phyloP scores from a whole-genome alignment of 1,140 invertebrate species.

The Aporrectodea caliginosa region DNA sequence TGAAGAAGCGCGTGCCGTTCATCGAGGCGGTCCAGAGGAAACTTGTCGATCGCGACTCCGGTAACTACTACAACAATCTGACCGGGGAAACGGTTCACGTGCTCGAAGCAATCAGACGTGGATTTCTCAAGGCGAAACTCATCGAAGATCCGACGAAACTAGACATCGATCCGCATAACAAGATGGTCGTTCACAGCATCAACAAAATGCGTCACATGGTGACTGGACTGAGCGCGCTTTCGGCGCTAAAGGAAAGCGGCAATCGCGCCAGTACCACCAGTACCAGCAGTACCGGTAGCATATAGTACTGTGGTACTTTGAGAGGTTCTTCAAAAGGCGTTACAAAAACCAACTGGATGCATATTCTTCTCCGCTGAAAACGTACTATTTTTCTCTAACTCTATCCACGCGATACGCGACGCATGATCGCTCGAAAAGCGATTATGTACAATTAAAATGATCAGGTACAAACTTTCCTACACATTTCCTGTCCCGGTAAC shows the following conservation, averaged over 20 bases:
- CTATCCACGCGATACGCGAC: too few relatives aligned
- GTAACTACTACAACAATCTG: conserved; percentile 28
- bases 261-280: background rate
- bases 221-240: background rate
- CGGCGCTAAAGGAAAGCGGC: background rate
- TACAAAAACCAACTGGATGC: too few relatives aligned
- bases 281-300: too few relatives aligned
- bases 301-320: too few relatives aligned
- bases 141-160: conserved; percentile 45
- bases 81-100: conserved; percentile 26
- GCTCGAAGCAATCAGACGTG: conserved; percentile 25
- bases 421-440: too few relatives aligned
- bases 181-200: conserved; percentile 47
- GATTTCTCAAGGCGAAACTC: conserved; percentile 32
- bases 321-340: too few relatives aligned
- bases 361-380: too few relatives aligned
- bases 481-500: too few relatives aligned
- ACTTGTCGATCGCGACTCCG: conserved; percentile 23
- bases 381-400: too few relatives aligned
- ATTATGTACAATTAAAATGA: too few relatives aligned
- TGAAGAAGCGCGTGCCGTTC: conserved; percentile 24
- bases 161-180: conserved; percentile 49
- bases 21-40: conserved; percentile 13
- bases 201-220: conserved; percentile 36
- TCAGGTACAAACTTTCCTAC: too few relatives aligned